Evolutionary conservation across 1,140 invertebrate genomes (phyloP), one percentile per base, ranked within the genome.

Genomic region (Heliothis virescens): DNA sequence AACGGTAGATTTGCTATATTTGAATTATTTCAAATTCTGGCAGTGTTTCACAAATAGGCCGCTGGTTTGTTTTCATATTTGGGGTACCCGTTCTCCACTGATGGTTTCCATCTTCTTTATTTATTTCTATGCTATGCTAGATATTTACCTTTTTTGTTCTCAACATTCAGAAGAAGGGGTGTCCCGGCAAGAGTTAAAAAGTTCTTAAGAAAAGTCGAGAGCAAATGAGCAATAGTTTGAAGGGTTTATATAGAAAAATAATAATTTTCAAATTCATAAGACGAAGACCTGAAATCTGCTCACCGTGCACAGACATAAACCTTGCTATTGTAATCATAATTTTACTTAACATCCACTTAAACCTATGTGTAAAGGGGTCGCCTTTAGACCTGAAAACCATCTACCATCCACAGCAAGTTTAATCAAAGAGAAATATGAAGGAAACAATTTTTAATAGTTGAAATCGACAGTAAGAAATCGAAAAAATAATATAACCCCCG

Each of bases 301-400:
- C 3, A 26, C 57, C 57, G 18, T 26, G 21, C 10, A 59, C 10
- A 12, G 9, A 59, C 57, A 13, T 26, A 59, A 59, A 26, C 57
- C 57, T 10, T 26, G n/a, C 57, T 59, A 59, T 59, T 59, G 57
- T 13, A 18, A 57, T 18, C 34, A 18, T 57, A 57, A 57, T 57
- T 18, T 11, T 15, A 18, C 7, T 3, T 12, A 59, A 59, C 11
- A 12, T 57, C 26, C 5, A 59, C 57, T 59, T 59, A 59, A 59
- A 13, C 12, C 57, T 59, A 59, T 9, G 9, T 16, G 0, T 57
- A 13, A 59, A 59, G 21, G 57, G 57, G 57, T 2, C 2, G 13
- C 57, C 12, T 12, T 59, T 12, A 26, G 26, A 59, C 26, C 13
- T n/a, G 52, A 53, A n/a, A 59, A 26, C 57, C 21, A 18, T 57